Conservation (phyloP, 2,113 vertebrate genomes). For the Alectura lathami region DNA sequence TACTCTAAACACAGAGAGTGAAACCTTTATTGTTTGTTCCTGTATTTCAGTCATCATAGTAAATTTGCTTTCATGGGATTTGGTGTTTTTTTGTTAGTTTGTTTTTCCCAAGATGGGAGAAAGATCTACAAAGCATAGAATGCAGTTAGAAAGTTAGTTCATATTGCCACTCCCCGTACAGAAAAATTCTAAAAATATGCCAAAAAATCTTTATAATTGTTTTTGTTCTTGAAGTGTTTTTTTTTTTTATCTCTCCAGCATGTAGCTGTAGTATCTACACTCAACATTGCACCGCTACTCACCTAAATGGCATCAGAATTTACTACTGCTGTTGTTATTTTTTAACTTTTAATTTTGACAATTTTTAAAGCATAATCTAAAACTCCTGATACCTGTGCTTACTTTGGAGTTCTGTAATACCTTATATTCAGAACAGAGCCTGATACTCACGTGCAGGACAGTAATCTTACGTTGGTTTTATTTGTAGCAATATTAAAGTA, state of each 20-base stretch:
- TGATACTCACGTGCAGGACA: conserved; percentile 52
- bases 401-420: conserved; percentile 61
- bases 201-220: neutral
- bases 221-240: neutral
- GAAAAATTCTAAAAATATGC: neutral
- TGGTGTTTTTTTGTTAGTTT: too few species aligned
- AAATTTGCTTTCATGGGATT: neutral
- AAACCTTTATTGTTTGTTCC: neutral
- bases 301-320: conserved; percentile 24
- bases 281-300: neutral
- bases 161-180: neutral
- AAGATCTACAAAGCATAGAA: neutral
- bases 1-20: neutral
- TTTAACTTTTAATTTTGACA: conserved; percentile 67
- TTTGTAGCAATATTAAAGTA: neutral
- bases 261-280: neutral
- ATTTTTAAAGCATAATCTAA: conserved; percentile 60
- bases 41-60: neutral
- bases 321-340: conserved; percentile 54
- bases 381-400: conserved; percentile 74
- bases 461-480: conserved; percentile 38
- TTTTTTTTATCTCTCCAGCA: neutral
- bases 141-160: neutral
- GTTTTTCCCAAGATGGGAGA: neutral
- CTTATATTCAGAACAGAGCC: conserved; percentile 54